Evolutionary conservation across 2,888 invertebrate genomes (phyloP).

Genomic region (Apodemia hepburni): DNA sequence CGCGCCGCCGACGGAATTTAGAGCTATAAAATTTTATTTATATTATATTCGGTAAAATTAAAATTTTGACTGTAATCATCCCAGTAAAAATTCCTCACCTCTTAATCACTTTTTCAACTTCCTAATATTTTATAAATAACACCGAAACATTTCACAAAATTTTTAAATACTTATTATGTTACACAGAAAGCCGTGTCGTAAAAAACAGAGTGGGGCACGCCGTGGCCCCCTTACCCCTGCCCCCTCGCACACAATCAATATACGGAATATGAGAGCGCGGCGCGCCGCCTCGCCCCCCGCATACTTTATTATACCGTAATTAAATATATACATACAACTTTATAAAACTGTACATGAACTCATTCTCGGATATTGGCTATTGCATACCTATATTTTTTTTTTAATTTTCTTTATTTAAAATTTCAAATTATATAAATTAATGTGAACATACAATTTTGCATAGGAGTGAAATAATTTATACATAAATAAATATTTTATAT

Average conservation of each 20-base stretch:
- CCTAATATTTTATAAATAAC: constrained; percentile 76
- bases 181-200: constrained; percentile 81
- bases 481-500: background rate
- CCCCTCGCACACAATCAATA: constrained; percentile 81
- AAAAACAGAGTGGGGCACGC: constrained; percentile 81
- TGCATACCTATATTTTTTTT: constrained; percentile 29
- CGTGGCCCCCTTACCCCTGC: constrained; percentile 77
- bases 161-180: constrained; percentile 78
- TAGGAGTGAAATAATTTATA: constrained; percentile 30
- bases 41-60: constrained; percentile 57
- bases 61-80: constrained; percentile 56
- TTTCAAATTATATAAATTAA: background rate
- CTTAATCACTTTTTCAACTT: constrained; percentile 67
- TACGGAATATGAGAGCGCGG: constrained; percentile 80
- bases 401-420: constrained; percentile 23
- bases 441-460: constrained; percentile 22
- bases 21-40: constrained; percentile 70
- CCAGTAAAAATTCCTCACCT: constrained; percentile 67
- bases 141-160: constrained; percentile 79
- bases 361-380: constrained; percentile 42
- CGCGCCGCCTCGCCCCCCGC: constrained; percentile 79
- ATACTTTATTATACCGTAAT: constrained; percentile 80
- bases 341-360: constrained; percentile 64
- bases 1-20: constrained; percentile 77
- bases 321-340: constrained; percentile 71